Evolutionary conservation across 1,140 invertebrate species (phyloP).

Genomic region (Scylla paramamosain): DNA sequence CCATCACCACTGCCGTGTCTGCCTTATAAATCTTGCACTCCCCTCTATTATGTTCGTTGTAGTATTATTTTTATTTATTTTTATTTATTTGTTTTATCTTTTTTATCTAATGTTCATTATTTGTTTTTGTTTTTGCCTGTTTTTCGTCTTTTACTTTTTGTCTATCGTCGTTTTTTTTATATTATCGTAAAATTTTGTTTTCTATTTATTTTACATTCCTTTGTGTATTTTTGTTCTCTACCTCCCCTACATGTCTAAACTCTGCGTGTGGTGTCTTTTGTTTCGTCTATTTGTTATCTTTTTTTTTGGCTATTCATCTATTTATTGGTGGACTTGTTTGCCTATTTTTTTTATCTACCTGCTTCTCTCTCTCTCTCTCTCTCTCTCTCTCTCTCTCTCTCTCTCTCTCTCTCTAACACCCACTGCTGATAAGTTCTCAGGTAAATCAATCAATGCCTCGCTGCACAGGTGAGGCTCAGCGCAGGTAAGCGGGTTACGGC

Average conservation of each 20-base stretch:
- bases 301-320: no score
- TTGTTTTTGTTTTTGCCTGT: background rate
- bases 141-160: no score
- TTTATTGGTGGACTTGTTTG: background rate
- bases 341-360: background rate
- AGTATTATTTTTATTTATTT: background rate
- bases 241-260: no score
- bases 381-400: conserved; percentile 20
- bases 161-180: no score
- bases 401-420: background rate
- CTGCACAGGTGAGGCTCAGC: background rate
- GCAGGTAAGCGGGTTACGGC: background rate
- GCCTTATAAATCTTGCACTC: background rate
- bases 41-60: background rate
- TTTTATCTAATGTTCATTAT: background rate
- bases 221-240: no score
- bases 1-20: background rate
- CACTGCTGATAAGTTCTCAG: background rate
- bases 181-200: no score
- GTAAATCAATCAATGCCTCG: background rate
- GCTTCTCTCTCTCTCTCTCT: background rate
- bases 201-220: no score
- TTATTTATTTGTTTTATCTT: background rate
- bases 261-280: no score
- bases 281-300: no score